Evolutionary conservation across 92 coral and sea anemone genomes (phyloP).

Genomic region (Diadumene lineata): DNA sequence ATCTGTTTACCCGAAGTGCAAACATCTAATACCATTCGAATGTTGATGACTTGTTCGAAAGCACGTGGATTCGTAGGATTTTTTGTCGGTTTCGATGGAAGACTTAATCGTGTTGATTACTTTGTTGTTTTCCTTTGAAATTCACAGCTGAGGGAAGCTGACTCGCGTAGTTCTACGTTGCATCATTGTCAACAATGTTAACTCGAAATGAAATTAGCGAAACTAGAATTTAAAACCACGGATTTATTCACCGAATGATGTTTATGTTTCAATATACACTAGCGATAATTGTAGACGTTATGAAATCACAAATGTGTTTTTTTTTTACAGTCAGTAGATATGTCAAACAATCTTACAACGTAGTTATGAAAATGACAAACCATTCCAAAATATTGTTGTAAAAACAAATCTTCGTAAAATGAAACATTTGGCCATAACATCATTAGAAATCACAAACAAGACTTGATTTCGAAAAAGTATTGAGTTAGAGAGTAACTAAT

Average conservation of each 20-base stretch:
- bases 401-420: not conserved
- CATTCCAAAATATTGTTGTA: not conserved
- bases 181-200: constrained; percentile 1
- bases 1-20: constrained; percentile 4
- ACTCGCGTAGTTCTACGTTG: not conserved
- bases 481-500: not conserved
- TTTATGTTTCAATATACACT: not conserved
- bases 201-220: constrained; percentile 1
- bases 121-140: constrained; percentile 4
- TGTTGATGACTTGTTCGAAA: constrained; percentile 4
- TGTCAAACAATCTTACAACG: constrained; percentile 11
- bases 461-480: not conserved
- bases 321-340: not conserved
- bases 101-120: not conserved
- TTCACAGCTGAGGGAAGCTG: constrained; percentile 7
- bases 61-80: not conserved
- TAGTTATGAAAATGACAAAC: not conserved
- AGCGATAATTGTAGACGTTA: not conserved
- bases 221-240: too few relatives aligned
- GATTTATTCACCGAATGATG: not conserved
- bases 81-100: constrained; percentile 7
- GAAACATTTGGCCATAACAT: not conserved
- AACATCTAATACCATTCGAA: constrained; percentile 14
- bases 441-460: not conserved
- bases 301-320: not conserved